Conservation (phyloP, 2,113 vertebrate species). For the Indri indri region DNA sequence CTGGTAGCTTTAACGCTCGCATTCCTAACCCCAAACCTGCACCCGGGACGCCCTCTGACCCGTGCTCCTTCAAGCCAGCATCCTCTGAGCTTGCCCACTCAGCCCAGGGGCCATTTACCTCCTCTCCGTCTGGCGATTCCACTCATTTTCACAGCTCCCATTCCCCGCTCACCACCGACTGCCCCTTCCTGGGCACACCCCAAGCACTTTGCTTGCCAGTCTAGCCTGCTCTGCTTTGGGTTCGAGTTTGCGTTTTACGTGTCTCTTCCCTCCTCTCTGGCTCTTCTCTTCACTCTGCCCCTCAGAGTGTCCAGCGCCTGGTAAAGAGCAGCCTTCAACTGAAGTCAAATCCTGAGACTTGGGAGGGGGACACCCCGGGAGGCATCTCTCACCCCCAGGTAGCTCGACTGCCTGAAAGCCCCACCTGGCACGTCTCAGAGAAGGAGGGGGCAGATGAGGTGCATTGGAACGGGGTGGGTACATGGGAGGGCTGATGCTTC, state of each 20-base stretch:
- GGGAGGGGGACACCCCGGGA: background rate
- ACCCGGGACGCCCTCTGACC: background rate
- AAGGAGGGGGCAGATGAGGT: background rate
- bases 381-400: background rate
- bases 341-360: background rate
- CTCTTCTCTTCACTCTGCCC: background rate
- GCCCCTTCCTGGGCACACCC: background rate
- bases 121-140: background rate
- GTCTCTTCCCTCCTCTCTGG: background rate
- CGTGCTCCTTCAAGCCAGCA: background rate
- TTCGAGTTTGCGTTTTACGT: background rate
- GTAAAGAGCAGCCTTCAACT: background rate
- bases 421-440: background rate
- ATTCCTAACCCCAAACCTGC: background rate
- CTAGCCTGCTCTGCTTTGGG: background rate
- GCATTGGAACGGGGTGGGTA: too few species aligned
- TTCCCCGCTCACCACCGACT: background rate
- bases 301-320: background rate
- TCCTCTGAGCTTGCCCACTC: background rate
- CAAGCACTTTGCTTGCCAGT: background rate
- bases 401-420: too few species aligned
- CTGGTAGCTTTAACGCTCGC: background rate
- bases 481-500: background rate
- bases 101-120: background rate
- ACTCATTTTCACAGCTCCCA: background rate